A percentile compares a stretch with the other conserved stretches of the same genome.
These are phyloP conservation scores for Troglohyphantes excavatus DNA, from an alignment of 2,888 invertebrate genomes.

Conservation along the genomic window DNA sequence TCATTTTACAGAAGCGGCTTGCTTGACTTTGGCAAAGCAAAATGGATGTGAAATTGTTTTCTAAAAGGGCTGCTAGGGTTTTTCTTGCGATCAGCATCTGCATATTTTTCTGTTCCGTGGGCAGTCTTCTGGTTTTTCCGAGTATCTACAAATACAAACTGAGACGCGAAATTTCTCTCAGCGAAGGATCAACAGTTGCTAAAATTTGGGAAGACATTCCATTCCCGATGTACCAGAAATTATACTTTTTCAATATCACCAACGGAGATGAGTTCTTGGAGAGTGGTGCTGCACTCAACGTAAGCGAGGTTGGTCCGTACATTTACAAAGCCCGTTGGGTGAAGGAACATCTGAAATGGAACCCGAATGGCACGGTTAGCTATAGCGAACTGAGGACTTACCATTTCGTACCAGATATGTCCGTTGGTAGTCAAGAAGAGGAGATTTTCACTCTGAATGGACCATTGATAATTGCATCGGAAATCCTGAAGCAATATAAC, in stretches of 20 bases:
- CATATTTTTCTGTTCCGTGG: neutral
- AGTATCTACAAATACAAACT: slow-evolving; percentile 51
- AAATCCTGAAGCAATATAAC: slow-evolving; percentile 12
- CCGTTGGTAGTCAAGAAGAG: slow-evolving; percentile 80
- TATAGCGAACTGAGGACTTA: slow-evolving; percentile 81
- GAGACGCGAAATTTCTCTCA: slow-evolving; percentile 34
- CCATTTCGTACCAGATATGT: slow-evolving; percentile 80
- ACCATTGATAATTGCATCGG: slow-evolving; percentile 79
- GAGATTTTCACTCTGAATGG: slow-evolving; percentile 80
- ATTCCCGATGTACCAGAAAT: slow-evolving; percentile 73
- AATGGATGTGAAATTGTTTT: slow-evolving; percentile 44
- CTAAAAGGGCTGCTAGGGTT: slow-evolving; percentile 25
- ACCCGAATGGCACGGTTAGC: slow-evolving; percentile 81
- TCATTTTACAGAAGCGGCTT: no score
- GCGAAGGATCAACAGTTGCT: slow-evolving; percentile 33
- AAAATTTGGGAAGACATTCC: slow-evolving; percentile 78
- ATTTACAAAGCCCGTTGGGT: slow-evolving; percentile 72
- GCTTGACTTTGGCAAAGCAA: neutral
- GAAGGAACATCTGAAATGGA: slow-evolving; percentile 81
- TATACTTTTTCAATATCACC: slow-evolving; percentile 78
- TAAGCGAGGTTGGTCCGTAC: slow-evolving; percentile 77
- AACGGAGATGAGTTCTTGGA: slow-evolving; percentile 69
- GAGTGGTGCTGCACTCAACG: slow-evolving; percentile 55
- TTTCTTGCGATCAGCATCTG: neutral
- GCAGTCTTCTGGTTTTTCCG: slow-evolving; percentile 34